Conservation (phyloP, 2,113 vertebrate genomes). For the Cyanoderma ruficeps region DNA sequence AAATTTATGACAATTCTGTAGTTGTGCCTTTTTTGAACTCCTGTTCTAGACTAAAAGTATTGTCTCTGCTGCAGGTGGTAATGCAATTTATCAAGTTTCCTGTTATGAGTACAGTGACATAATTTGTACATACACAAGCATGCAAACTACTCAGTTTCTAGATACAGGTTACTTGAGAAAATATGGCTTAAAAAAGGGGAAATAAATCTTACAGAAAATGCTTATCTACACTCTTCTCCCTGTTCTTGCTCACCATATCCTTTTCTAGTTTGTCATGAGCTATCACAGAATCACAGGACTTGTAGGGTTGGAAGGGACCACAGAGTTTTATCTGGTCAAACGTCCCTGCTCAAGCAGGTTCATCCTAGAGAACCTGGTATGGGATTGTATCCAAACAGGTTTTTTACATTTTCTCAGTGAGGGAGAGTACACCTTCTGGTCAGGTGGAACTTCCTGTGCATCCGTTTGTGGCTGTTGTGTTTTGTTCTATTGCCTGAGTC, state of each 20-base stretch:
- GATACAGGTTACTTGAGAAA: neutral
- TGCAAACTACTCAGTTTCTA: neutral
- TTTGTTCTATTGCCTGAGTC: neutral
- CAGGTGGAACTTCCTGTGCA: neutral
- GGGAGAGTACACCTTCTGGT: neutral
- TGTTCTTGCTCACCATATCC: neutral
- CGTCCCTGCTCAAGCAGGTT: neutral
- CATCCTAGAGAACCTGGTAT: neutral
- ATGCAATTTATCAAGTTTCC: neutral
- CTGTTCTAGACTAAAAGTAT: neutral
- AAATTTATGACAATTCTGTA: neutral
- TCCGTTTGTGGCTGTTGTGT: neutral
- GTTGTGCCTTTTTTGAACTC: neutral
- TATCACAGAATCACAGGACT: neutral
- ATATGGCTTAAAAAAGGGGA: rapidly evolving
- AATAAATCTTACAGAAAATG: neutral
- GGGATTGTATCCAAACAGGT: neutral
- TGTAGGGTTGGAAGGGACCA: neutral
- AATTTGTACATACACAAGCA: neutral
- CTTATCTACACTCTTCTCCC: neutral
- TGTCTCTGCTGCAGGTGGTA: neutral
- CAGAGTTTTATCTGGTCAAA: neutral
- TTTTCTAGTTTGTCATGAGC: neutral
- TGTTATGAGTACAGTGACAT: neutral
- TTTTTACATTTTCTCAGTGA: neutral